phyloP scores from a whole-genome alignment of 2,888 invertebrate genomes.

The Cabera pusaria region DNA sequence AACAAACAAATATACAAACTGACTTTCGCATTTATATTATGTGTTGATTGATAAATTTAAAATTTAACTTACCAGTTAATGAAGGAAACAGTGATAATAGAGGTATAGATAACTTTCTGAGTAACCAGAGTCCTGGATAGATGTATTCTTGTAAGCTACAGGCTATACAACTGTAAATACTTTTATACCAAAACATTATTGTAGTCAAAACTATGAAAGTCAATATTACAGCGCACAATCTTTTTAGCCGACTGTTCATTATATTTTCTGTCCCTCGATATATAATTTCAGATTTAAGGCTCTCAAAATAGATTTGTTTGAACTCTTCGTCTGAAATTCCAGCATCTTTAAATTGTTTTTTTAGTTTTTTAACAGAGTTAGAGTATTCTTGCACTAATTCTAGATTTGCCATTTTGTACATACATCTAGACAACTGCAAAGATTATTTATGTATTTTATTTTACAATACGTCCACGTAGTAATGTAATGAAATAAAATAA shows the following conservation, averaged over 20 bases:
- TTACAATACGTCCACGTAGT: too few species aligned
- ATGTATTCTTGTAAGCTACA: slow-evolving; percentile 91
- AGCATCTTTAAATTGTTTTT: slow-evolving; percentile 80
- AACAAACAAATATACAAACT: too few species aligned
- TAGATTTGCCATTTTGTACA: slow-evolving; percentile 40
- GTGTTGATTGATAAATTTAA: too few species aligned
- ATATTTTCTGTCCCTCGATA: not conserved
- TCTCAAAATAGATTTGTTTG: slow-evolving; percentile 78
- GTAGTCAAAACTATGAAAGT: slow-evolving; percentile 38
- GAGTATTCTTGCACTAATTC: slow-evolving; percentile 65
- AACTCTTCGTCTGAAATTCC: slow-evolving; percentile 86
- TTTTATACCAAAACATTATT: slow-evolving; percentile 78
- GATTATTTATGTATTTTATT: too few species aligned
- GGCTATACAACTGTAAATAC: slow-evolving; percentile 86
- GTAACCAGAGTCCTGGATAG: slow-evolving; percentile 89
- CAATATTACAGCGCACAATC: slow-evolving; percentile 7
- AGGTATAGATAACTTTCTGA: slow-evolving; percentile 90
- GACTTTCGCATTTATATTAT: too few species aligned
- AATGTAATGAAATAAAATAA: too few species aligned
- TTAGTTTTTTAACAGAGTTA: slow-evolving; percentile 82
- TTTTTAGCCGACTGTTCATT: slow-evolving; percentile 4
- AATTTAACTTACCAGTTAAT: slow-evolving; percentile 87
- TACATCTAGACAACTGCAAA: too few species aligned
- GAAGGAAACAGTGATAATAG: slow-evolving; percentile 88
- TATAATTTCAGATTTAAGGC: slow-evolving; percentile 64